These are phyloP conservation scores for Laodelphax striatellus DNA, from an alignment of 1,140 invertebrate species.

Conservation along the genomic window DNA sequence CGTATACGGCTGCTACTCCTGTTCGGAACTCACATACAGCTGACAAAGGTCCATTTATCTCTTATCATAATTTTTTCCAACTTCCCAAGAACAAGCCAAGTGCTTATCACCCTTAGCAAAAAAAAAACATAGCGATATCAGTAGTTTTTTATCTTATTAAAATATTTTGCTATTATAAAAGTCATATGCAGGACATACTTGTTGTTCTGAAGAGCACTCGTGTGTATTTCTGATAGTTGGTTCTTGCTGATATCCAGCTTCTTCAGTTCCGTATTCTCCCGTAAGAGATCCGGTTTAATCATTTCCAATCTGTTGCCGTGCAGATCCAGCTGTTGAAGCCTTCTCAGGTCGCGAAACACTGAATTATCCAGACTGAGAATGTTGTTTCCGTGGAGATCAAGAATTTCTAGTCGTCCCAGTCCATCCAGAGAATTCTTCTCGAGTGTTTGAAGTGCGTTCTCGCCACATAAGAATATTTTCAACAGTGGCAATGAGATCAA, in stretches of 20 bases:
- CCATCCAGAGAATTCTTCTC: conserved; percentile 52
- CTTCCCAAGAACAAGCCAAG: too few species aligned
- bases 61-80: too few species aligned
- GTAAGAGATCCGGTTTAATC: conserved; percentile 52
- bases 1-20: too few species aligned
- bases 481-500: conserved; percentile 56
- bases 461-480: conserved; percentile 58
- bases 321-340: conserved; percentile 50
- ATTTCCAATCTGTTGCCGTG: conserved; percentile 62
- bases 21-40: too few species aligned
- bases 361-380: conserved; percentile 51
- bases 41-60: too few species aligned
- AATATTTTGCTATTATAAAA: not conserved
- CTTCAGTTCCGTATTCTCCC: conserved; percentile 48
- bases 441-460: conserved; percentile 58
- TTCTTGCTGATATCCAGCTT: conserved; percentile 66
- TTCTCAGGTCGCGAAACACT: conserved; percentile 47
- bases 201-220: conserved; percentile 48
- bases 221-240: conserved; percentile 52
- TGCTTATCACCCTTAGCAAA: too few species aligned
- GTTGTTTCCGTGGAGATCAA: conserved; percentile 68
- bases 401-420: conserved; percentile 52
- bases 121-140: too few species aligned
- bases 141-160: not conserved
- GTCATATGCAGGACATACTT: conserved; percentile 27